Conservation (phyloP, 2,113 vertebrate genomes). For the Sminthopsis crassicaudata region DNA sequence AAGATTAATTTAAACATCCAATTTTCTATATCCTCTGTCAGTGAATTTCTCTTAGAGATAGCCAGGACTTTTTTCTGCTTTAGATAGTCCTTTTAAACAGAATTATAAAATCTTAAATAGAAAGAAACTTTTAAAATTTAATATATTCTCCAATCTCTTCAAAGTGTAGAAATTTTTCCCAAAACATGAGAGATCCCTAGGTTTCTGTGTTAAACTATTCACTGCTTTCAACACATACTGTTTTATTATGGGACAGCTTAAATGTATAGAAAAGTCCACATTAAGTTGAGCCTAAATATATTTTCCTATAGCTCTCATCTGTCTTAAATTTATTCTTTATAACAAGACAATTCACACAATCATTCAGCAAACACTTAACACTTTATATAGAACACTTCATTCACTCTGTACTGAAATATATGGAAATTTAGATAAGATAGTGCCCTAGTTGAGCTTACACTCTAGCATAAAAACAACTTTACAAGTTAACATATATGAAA, state of each 20-base stretch:
- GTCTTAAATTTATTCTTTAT: background rate
- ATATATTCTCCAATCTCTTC: background rate
- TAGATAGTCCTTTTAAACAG: background rate
- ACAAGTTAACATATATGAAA: background rate
- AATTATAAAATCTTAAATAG: background rate
- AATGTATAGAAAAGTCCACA: background rate
- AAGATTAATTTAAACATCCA: background rate
- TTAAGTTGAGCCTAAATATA: background rate
- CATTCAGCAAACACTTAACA: background rate
- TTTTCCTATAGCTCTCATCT: background rate
- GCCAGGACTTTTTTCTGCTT: background rate
- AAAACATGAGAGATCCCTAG: background rate
- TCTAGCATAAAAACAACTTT: background rate
- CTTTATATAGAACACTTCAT: background rate
- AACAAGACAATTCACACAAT: background rate
- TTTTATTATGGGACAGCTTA: background rate
- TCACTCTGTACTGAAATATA: background rate
- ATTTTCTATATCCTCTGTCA: background rate
- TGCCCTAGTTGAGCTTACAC: too few species aligned
- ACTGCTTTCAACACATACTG: background rate
- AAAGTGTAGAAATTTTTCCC: background rate
- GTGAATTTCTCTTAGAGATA: background rate
- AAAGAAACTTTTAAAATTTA: background rate
- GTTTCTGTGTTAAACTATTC: background rate
- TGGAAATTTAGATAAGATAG: background rate